Base-by-base conservation (phyloP, 2,888 invertebrate genomes). In the Elysia crispata region DNA sequence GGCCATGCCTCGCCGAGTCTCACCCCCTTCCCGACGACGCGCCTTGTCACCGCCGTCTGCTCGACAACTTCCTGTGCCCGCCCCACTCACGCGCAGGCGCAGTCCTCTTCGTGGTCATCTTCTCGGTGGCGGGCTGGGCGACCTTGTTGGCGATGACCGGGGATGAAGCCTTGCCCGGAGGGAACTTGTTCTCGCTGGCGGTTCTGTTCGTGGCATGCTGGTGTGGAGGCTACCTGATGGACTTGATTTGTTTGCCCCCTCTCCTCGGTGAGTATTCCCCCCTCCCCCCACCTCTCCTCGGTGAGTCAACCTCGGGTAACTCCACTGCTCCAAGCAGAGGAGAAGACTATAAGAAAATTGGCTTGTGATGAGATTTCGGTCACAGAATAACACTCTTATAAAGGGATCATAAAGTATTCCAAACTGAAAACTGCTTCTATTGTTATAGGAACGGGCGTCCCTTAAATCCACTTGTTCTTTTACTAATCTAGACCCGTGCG, bases 61-160 rank as follows among this genome's bases (percentile, higher is more conserved):
- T 81, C 67, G 86, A 86, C 78, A 85, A 88, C 18, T 84, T 90
- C 18, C 74, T 89, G 70, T 91, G 91, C 79, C 91, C 91, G n/a
- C 91, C 91, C 13, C 91, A 90, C 83, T 89, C 90, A 0, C 86
- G 85, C 30, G 74, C 90, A 20, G 91, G 87, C 13, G 94, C 96
- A 49, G 84, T 86, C 33, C 30, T 90, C 1, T 85, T 89, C 73
- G 82, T 87, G 28, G 64, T 87, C 0, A 50, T 89, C 6, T 81
- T 86, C 78, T 84, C 86, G 50, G 83, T 77, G 8, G 75, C 87
- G 31, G 82, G 84, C 15, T 90, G 86, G 86, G 87, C 85, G 8
- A 85, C 87, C 15, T 74, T 89, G n/a, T 84, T 87, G 74, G 85
- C 88, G 0, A 11, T 91, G 11, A 87, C 88, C 0, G 87, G 86